Evolutionary conservation across 1,140 invertebrate genomes (phyloP), one percentile per base, ranked within the genome.

Genomic region (Campodea augens): DNA sequence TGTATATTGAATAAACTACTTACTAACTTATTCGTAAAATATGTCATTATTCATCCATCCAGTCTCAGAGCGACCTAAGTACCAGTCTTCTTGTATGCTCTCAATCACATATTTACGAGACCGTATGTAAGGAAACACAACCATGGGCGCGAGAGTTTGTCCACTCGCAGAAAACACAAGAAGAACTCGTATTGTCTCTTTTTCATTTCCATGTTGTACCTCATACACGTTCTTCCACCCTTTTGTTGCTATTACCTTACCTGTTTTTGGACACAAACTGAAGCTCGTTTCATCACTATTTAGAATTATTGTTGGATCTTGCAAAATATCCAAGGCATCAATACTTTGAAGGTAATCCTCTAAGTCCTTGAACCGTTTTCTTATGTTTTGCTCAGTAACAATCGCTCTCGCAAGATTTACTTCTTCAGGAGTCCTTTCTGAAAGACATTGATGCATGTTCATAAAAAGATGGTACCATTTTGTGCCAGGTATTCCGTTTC

Each of bases 401-500:
- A 29, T 43, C 12, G 57, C 43, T 44, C 54, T 51, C 10, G 50
- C 41, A 4, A 45, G 38, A 4, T 52, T 59, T 18, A 58, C 51
- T 38, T 49, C 51, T 50, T 60, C 53, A 20, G 52, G 7, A 23
- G 45, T 49, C 44, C 57, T 46, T 12, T 27, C 20, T 18, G 43
- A 41, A 13, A 61, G 45, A 39, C 50, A 40, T 27, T 53, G 51
- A 49, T 62, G 52, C 23, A 53, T 22, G 25, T 49, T 54, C 38
- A 60, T 36, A 54, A 60, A 60, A 3, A 42, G 46, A 45, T 59
- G 54, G 46, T 53, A 57, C 60, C 58, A 64, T 36, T 50, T n/a
- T n/a, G n/a, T n/a, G n/a, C n/a, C n/a, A n/a, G n/a, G n/a, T n/a
- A n/a, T n/a, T n/a, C n/a, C n/a, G n/a, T n/a, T n/a, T n/a, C n/a